Evolutionary conservation across 2,113 vertebrate genomes (phyloP).

Genomic region (Nansenia antarctica): DNA sequence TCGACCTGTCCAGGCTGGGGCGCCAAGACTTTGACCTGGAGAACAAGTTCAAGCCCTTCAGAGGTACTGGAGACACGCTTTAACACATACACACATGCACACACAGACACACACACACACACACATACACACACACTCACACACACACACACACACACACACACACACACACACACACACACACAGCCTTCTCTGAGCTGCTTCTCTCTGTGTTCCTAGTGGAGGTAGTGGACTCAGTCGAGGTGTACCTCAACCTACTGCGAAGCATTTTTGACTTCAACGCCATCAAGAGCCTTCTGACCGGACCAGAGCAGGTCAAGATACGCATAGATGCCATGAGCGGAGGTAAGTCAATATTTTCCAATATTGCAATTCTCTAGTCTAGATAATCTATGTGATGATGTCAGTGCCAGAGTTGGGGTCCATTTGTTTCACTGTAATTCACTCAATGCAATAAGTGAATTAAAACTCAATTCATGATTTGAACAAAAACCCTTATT

Average conservation of each 20-base stretch:
- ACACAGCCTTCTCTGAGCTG: not conserved
- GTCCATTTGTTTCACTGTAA: no score
- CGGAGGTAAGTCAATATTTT: conserved; percentile 79
- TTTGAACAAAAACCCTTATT: no score
- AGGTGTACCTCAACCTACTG: conserved; percentile 94
- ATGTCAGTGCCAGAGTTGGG: no score
- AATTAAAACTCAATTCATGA: no score
- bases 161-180: not conserved
- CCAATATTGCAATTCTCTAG: no score
- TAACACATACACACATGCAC: not conserved
- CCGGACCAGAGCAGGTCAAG: conserved; percentile 89
- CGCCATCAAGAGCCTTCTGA: conserved; percentile 90
- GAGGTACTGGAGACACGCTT: conserved; percentile 77
- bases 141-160: not conserved
- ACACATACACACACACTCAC: not conserved
- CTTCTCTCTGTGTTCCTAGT: conserved; percentile 74
- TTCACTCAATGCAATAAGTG: no score
- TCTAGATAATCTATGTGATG: no score
- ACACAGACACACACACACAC: not conserved
- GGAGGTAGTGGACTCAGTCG: conserved; percentile 96
- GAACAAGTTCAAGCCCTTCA: conserved; percentile 99
- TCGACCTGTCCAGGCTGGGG: conserved; percentile 93
- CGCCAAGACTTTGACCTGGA: conserved; percentile 98
- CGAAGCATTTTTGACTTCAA: conserved; percentile 92
- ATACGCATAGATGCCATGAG: conserved; percentile 97